Evolutionary conservation across 2,113 vertebrate genomes (phyloP), one percentile per base, ranked within the genome.

Genomic region (Nycticryphes semicollaris): DNA sequence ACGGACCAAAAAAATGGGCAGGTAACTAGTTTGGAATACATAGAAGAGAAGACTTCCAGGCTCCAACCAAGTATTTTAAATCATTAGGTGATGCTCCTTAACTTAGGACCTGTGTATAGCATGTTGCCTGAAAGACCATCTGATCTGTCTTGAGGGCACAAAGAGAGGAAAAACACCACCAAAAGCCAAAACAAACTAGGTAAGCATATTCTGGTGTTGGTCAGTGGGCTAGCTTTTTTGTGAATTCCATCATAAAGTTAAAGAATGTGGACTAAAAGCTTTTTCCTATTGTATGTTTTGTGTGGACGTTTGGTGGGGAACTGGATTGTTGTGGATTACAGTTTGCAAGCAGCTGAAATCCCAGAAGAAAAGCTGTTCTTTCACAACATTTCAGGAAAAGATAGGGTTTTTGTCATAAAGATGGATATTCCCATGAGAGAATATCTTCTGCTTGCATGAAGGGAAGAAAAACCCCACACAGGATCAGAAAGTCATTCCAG

Each of bases 321-420:
- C 30, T 30, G 22, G 9, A 7, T 18, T 85, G 57, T 48, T 24
- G 5, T 59, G 63, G 76, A 63, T 72, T 75, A 62, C 21, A 28
- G 47, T n/a, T 84, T 75, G 60, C 89, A 90, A 89, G 39, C 64
- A 68, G 47, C 14, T 87, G 67, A 92, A 87, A 89, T 89, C 60
- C n/a, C 80, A 75, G 31, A 56, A 67, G 64, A 56, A 81, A 88
- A 84, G 25, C 3, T 0, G 2, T 81, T 92, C 10, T 89, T 92
- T 70, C n/a, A 41, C 24, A 50, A 14, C 0, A 0, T 74, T 73
- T 19, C n/a, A 72, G 60, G 56, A 84, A 63, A 75, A 92, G 54
- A 81, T 37, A 78, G 73, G 93, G 37, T 43, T 15, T 5, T 79
- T 94, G 88, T 93, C 88, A 94, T 80, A 76, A 95, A 94, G 59